These are phyloP conservation scores for Pristis pectinata DNA, from an alignment of 2,797 vertebrate species.

Conservation along the genomic window DNA sequence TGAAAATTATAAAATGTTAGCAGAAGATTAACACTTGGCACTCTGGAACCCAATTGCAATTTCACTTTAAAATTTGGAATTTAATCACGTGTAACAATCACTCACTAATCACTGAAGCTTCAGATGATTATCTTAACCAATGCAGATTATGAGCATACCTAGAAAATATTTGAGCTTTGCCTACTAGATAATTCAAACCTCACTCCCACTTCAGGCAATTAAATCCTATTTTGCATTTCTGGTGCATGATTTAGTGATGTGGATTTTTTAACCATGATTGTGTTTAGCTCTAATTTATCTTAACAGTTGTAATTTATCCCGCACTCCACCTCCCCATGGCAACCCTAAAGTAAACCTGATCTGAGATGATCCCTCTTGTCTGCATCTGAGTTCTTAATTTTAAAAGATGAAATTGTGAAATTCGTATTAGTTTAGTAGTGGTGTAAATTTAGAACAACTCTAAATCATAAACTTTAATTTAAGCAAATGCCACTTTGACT, in stretches of 20 bases:
- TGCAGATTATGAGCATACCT: background rate
- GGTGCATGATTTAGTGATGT: background rate
- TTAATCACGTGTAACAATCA: background rate
- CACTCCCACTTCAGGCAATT: background rate
- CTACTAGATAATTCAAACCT: background rate
- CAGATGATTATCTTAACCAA: background rate
- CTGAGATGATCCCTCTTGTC: too few relatives aligned
- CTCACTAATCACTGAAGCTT: background rate
- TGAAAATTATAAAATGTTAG: background rate
- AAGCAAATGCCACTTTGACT: background rate
- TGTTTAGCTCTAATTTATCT: background rate
- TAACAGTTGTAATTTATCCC: background rate
- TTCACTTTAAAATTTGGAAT: background rate
- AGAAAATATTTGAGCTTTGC: constrained; percentile 2
- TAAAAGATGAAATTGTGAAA: background rate
- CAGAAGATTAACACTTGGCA: background rate
- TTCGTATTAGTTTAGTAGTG: background rate
- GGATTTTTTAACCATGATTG: background rate
- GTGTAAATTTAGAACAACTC: background rate
- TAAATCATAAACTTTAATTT: background rate
- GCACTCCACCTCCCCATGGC: too few relatives aligned
- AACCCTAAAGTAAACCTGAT: background rate
- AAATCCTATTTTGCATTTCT: background rate
- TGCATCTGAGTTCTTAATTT: constrained; percentile 13
- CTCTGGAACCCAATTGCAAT: background rate